Evolutionary conservation across 2,797 vertebrate species (phyloP).

Genomic region (Caiman crocodilus): DNA sequence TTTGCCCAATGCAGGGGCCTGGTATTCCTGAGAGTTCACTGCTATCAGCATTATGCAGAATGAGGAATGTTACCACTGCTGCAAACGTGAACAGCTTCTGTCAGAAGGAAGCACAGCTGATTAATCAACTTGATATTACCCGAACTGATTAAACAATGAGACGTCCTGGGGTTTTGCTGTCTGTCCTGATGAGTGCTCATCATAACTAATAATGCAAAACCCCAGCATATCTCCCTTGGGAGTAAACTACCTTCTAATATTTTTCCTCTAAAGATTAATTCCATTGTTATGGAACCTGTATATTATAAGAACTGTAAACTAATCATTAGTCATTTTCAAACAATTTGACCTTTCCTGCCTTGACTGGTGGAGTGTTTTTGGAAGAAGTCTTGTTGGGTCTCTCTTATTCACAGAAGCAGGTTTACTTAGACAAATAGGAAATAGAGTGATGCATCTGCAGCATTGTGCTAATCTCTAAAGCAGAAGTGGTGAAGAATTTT

Average conservation of each 20-base stretch:
- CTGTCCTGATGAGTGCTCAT: constrained; percentile 80
- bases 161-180: constrained; percentile 83
- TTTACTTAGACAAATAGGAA: constrained; percentile 28
- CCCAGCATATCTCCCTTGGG: constrained; percentile 80
- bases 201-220: constrained; percentile 80
- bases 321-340: constrained; percentile 88
- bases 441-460: not conserved
- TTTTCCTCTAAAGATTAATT: constrained; percentile 93
- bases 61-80: constrained; percentile 17
- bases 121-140: constrained; percentile 84
- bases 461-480: constrained; percentile 50
- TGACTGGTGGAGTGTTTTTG: constrained; percentile 55
- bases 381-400: constrained; percentile 65
- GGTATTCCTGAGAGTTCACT: not conserved
- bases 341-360: constrained; percentile 80
- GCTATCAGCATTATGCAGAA: constrained; percentile 28
- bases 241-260: constrained; percentile 88
- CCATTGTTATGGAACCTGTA: constrained; percentile 95
- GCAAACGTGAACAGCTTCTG: constrained; percentile 54
- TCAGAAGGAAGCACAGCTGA: constrained; percentile 74
- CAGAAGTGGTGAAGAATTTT: constrained; percentile 18
- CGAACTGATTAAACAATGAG: constrained; percentile 87
- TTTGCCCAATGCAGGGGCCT: not conserved
- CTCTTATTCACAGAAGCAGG: constrained; percentile 34
- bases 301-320: constrained; percentile 94